Conservation (phyloP, 2,888 invertebrate genomes). For the Rotaria sp. region DNA sequence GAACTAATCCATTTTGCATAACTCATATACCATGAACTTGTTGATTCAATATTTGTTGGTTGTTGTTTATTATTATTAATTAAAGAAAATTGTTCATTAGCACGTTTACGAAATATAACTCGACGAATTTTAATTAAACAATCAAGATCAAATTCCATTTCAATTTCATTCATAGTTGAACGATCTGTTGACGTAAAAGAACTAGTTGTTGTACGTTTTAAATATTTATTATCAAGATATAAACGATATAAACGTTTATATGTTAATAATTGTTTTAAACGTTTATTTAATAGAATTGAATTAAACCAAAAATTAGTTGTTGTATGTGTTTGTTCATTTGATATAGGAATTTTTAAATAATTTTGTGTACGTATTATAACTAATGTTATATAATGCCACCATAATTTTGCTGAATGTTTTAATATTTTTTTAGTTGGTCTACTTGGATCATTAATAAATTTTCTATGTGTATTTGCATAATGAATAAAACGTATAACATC, state of each 20-base stretch:
- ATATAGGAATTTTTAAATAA: slow-evolving; percentile 12
- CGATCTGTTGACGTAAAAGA: background rate
- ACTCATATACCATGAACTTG: slow-evolving; percentile 15
- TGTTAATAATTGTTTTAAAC: background rate
- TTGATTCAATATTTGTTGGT: background rate
- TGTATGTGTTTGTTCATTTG: background rate
- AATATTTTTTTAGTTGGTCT: background rate
- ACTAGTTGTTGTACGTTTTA: background rate
- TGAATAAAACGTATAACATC: slow-evolving; percentile 19
- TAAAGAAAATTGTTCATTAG: slow-evolving; percentile 1
- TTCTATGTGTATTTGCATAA: background rate
- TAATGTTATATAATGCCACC: slow-evolving; percentile 24
- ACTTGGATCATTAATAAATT: slow-evolving; percentile 13
- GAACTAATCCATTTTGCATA: slow-evolving; percentile 6
- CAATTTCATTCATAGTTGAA: background rate
- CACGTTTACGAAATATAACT: slow-evolving; percentile 9
- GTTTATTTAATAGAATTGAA: background rate
- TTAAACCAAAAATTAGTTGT: slow-evolving; percentile 25
- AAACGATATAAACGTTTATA: slow-evolving; percentile 26
- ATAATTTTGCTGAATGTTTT: background rate
- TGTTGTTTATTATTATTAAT: background rate
- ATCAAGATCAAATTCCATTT: slow-evolving; percentile 1
- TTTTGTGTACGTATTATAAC: slow-evolving; percentile 17
- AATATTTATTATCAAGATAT: slow-evolving; percentile 27
- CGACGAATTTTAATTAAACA: slow-evolving; percentile 16